Base-by-base conservation (phyloP, 1,140 invertebrate species). In the Whitmania pigra region DNA sequence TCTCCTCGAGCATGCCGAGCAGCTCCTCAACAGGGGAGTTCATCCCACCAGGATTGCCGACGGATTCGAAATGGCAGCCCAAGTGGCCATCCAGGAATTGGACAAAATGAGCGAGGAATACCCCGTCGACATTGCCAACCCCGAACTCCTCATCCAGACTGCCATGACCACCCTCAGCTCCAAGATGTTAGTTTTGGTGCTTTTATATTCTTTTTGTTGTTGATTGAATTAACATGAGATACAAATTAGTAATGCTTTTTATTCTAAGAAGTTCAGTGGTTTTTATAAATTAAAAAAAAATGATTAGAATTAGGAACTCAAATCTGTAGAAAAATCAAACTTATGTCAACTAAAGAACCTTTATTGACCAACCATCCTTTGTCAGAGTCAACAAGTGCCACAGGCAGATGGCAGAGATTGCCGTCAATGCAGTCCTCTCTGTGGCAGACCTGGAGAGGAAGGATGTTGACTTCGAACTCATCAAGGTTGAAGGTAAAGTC, bases 391-490 rank as follows among this genome's bases (percentile, higher is more conserved):
- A 86, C 75, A 80, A 83, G 70, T 87, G 85, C 80, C 93, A 97
- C 78, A 85, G 89, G 36, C 90, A 97, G 83, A 97, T 99, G 91
- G 97, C 96, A 22, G 91, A 97, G 84, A 99, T 99, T 80, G 96
- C 97, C 75, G 97, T 99, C 3, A 88, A 97, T 84, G 94, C 94
- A 63, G 91, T 97, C 1, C 83, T 97, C 76, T 87, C 92, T 53
- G 94, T 97, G 2, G 93, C 93, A 43, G 95, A 99, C 83, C 85
- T 97, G 72, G 88, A 93, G 76, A 89, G 91, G 68, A 88, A 88
- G 72, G 97, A 99, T 85, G 96, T 99, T 0, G 97, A 99, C 82
- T 99, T 99, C 85, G 97, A 99, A 81, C 84, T 99, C 69, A 99
- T 99, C 79, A 99, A 99, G 84, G 89, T 99, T 57, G 93, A 97